These are phyloP conservation scores for Antennarius maculatus DNA, from an alignment of 2,797 vertebrate genomes.

Conservation along the genomic window DNA sequence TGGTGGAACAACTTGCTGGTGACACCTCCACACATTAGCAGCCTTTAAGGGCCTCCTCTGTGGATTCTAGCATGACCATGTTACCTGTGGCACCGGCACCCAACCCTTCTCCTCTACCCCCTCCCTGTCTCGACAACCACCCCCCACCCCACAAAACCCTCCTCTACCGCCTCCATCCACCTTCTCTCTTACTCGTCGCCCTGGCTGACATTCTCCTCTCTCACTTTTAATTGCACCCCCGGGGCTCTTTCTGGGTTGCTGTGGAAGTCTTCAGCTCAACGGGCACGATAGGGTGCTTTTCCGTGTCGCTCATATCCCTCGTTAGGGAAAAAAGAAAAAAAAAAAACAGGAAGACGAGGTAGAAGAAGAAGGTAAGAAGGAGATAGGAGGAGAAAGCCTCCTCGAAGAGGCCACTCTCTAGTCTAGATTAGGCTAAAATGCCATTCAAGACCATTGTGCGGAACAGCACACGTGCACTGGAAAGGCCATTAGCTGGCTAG, in stretches of 20 bases:
- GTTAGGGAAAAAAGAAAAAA: constrained; percentile 56
- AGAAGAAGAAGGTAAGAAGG: constrained; percentile 1
- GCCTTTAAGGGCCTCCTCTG: constrained; percentile 73
- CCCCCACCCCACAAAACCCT: background rate
- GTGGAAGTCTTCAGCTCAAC: constrained; percentile 71
- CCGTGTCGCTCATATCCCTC: constrained; percentile 70
- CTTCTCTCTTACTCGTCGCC: constrained; percentile 41
- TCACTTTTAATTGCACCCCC: constrained; percentile 82
- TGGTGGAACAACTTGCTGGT: constrained; percentile 53
- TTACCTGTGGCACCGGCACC: constrained; percentile 67
- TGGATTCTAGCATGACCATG: constrained; percentile 62
- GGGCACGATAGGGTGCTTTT: constrained; percentile 69
- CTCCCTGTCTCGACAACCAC: too few relatives aligned
- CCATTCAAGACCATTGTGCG: constrained; percentile 33
- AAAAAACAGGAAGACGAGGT: constrained; percentile 21
- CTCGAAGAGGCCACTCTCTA: constrained; percentile 25
- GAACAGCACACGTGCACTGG: constrained; percentile 31
- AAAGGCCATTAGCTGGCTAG: constrained; percentile 65
- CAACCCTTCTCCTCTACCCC: background rate
- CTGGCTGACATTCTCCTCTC: constrained; percentile 80
- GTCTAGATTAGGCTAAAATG: constrained; percentile 54
- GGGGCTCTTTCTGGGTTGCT: constrained; percentile 70
- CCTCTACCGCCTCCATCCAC: background rate
- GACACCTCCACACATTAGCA: constrained; percentile 68
- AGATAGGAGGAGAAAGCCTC: constrained; percentile 8